A percentile compares a stretch with the other conserved stretches of the same genome.
phyloP scores from a whole-genome alignment of 2,888 invertebrate genomes.

The Agonopterix alstromeriana region DNA sequence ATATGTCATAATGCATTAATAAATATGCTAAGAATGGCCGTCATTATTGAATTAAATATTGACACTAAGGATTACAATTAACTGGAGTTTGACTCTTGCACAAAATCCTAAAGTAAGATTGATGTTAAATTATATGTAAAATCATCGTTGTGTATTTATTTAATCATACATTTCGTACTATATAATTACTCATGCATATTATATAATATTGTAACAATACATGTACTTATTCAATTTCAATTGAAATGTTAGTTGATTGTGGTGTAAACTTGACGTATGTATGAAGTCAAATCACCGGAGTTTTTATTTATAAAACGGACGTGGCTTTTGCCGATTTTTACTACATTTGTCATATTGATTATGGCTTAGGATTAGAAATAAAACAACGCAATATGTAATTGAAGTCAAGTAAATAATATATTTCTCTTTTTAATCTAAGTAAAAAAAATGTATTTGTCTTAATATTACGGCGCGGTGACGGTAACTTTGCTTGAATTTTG shows the following conservation, averaged over 20 bases:
- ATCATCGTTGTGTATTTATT: conserved; percentile 3
- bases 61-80: conserved; percentile 27
- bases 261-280: background rate
- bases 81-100: conserved; percentile 52
- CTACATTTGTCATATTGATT: background rate
- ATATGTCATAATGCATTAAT: background rate
- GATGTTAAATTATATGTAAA: conserved; percentile 17
- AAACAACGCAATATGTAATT: background rate
- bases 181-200: background rate
- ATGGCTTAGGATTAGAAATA: background rate
- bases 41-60: conserved; percentile 20
- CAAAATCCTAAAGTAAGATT: conserved; percentile 47
- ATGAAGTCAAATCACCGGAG: background rate
- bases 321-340: conserved; percentile 8
- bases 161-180: conserved; percentile 3
- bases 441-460: too few relatives aligned
- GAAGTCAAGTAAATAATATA: background rate
- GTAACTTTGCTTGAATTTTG: too few relatives aligned
- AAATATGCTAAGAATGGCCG: background rate
- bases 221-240: background rate
- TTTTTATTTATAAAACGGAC: conserved; percentile 3
- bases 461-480: too few relatives aligned
- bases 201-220: background rate
- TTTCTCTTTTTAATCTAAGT: too few relatives aligned
- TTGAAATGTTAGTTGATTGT: background rate